Evolutionary conservation across 2,888 invertebrate genomes (phyloP).

Genomic region (Dasysyrphus tricinctus): DNA sequence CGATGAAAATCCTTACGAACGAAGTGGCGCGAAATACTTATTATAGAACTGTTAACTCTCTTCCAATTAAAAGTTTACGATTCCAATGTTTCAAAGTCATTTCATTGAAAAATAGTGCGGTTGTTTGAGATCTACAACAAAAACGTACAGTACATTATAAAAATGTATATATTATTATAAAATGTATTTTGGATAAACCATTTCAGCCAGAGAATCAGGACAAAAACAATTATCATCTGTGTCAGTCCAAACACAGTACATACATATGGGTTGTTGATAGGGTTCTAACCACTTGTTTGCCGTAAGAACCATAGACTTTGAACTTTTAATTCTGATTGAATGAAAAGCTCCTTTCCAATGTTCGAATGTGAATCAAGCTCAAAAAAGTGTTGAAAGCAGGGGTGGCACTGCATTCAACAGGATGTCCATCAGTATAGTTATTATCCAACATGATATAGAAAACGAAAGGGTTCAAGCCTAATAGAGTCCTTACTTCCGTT

Average conservation of each 20-base stretch:
- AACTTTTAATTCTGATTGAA: background rate
- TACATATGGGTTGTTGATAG: background rate
- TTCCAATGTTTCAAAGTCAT: background rate
- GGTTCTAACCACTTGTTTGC: background rate
- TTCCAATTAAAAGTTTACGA: background rate
- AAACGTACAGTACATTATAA: background rate
- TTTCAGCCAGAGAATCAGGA: background rate
- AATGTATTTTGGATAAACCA: background rate
- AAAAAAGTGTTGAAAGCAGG: background rate
- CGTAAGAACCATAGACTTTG: background rate
- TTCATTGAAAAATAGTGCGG: background rate
- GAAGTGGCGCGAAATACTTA: constrained; percentile 2
- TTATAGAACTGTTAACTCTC: background rate
- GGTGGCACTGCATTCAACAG: constrained; percentile 30
- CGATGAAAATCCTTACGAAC: background rate
- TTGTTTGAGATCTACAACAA: background rate
- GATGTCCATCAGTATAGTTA: background rate
- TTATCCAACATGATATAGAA: background rate
- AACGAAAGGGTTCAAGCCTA: background rate
- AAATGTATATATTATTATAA: too few relatives aligned
- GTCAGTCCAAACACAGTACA: background rate
- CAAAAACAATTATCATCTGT: background rate
- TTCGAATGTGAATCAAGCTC: background rate
- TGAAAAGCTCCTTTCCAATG: constrained; percentile 25
- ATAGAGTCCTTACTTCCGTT: constrained; percentile 17